Base-by-base conservation (phyloP, 1,140 invertebrate genomes). In the Notospermus geniculatus region DNA sequence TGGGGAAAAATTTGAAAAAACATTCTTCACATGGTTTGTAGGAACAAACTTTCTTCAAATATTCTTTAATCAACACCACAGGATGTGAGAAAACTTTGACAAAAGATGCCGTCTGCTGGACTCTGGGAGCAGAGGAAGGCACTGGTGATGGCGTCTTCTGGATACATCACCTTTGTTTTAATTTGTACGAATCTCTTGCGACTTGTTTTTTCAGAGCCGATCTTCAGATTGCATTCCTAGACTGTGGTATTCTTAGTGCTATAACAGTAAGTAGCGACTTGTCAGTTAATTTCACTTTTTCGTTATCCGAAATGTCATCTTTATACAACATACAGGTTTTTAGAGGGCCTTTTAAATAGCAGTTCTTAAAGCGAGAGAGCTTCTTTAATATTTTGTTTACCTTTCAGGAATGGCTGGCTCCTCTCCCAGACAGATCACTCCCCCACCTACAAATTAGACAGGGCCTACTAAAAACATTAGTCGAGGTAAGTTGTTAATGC, bases 371-470 rank as follows among this genome's bases (percentile, higher is more conserved):
- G 17, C 17, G 7, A 9, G 59, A n/a, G n/a, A n/a, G n/a, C n/a
- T 59, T 30, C 23, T 5, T 55, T 28, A n/a, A 13, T 5, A 63
- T 28, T 22, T 39, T 57, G 27, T 54, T 27, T 63, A 28, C 27
- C 22, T 36, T 71, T 11, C 60, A 82, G 75, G 95, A 98, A 84
- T 99, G 97, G 97, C 82, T 99, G 9, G 93, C 96, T 2, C 97
- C 97, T 0, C 90, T 99, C 86, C 96, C 97, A 25, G 96, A 98
- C 82, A 87, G 93, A 69, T 95, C 92, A 72, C 85, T 99, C 69
- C 95, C 96, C 9, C 93, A 95, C 66, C 80, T 96, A 45, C 88
- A 89, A 82, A 96, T 99, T 63, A 84, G 97, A 63, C 92, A 97
- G 73, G 87, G 83, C 71, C 86, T 99, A 63, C 84, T 99, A 0